Conservation (phyloP, 92 coral and sea anemone species). For the Chrysogorgia sp. region DNA sequence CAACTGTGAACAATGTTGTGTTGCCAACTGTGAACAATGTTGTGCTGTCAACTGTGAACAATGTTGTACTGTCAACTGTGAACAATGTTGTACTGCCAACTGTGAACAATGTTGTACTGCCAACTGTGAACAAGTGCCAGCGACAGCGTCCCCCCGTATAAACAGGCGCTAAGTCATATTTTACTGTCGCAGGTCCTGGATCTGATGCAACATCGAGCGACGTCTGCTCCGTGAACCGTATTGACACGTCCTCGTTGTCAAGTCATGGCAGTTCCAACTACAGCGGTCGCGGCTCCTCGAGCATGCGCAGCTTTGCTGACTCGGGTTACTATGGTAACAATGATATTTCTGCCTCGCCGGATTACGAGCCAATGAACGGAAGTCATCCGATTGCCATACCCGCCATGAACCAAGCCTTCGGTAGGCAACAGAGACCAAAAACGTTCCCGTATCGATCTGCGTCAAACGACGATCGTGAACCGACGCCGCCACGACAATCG, state of each 20-base stretch:
- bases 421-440: too few species aligned
- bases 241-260: slow-evolving; percentile 16
- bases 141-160: too few species aligned
- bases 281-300: not conserved
- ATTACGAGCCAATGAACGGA: slow-evolving; percentile 36
- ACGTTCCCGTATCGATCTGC: too few species aligned
- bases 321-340: slow-evolving; percentile 46
- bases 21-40: too few species aligned
- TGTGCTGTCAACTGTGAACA: too few species aligned
- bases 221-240: not conserved
- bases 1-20: too few species aligned
- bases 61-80: too few species aligned
- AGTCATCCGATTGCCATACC: slow-evolving; percentile 40
- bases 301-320: slow-evolving; percentile 17
- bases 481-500: not conserved
- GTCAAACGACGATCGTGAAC: not conserved
- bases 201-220: not conserved
- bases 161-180: not conserved
- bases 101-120: too few species aligned
- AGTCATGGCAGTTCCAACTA: slow-evolving; percentile 34
- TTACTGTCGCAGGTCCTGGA: not conserved
- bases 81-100: too few species aligned
- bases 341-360: slow-evolving; percentile 3
- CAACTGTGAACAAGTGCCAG: too few species aligned
- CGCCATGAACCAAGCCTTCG: slow-evolving; percentile 6